A percentile compares a stretch with the other conserved stretches of the same genome.
phyloP scores from a whole-genome alignment of 1,140 invertebrate species.

The Bradynema listronoti region DNA sequence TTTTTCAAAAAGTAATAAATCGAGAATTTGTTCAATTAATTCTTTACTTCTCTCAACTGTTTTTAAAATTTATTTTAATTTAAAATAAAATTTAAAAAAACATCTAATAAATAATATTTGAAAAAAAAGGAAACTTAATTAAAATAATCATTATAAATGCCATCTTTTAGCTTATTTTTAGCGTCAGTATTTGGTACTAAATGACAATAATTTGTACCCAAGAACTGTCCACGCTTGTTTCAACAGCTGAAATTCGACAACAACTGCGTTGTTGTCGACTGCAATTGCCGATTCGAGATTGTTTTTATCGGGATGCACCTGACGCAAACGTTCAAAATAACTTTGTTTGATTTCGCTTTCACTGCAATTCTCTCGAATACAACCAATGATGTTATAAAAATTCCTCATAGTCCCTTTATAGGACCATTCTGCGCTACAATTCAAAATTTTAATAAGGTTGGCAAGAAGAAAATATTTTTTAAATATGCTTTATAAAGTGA shows the following conservation, averaged over 20 bases:
- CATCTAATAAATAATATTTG: no score
- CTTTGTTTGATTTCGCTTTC: constrained; percentile 18
- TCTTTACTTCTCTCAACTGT: not conserved
- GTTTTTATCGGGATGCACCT: constrained; percentile 25
- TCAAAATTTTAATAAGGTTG: not conserved
- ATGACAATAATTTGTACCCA: constrained; percentile 5
- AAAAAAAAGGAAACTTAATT: no score
- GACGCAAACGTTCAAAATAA: constrained; percentile 20
- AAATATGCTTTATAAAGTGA: not conserved
- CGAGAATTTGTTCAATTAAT: not conserved
- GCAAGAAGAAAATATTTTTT: not conserved
- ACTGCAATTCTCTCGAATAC: not conserved
- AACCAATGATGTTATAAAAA: constrained; percentile 15
- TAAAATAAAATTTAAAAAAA: no score
- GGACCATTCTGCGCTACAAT: not conserved
- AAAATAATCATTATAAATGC: no score
- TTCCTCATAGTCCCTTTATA: constrained; percentile 12
- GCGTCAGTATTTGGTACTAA: not conserved
- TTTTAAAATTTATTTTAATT: no score
- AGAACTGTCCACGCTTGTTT: constrained; percentile 23
- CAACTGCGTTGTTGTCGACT: constrained; percentile 6
- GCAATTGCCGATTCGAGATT: no score
- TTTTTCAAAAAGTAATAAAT: not conserved
- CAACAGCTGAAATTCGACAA: constrained; percentile 15
- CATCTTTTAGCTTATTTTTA: no score